Evolutionary conservation across 2,113 vertebrate genomes (phyloP).

Genomic region (Leucopternis melanops): DNA sequence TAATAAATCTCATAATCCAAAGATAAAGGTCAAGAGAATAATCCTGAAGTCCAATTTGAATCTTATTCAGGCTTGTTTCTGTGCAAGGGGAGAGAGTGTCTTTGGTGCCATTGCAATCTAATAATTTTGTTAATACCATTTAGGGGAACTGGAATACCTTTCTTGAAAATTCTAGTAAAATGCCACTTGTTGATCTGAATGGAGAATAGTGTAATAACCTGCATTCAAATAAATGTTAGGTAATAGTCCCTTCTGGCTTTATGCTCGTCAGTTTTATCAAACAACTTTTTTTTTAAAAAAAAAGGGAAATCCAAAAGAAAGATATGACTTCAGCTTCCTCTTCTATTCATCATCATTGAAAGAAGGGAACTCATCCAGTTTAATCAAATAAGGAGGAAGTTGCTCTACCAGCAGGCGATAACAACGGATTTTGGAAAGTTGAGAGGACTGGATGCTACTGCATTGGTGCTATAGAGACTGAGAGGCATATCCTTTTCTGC

Average conservation of each 20-base stretch:
- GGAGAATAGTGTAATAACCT: background rate
- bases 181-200: background rate
- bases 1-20: constrained; percentile 48
- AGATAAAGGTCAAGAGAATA: constrained; percentile 34
- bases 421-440: background rate
- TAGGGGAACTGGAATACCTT: background rate
- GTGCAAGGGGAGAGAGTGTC: background rate
- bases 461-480: background rate
- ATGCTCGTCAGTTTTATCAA: background rate
- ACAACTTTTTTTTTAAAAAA: background rate
- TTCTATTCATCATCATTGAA: background rate
- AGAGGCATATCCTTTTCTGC: background rate
- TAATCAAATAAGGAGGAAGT: background rate
- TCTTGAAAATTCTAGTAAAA: background rate
- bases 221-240: background rate
- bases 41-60: background rate
- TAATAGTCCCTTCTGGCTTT: background rate
- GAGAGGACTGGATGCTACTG: background rate
- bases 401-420: background rate
- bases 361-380: background rate
- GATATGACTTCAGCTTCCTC: constrained; percentile 3
- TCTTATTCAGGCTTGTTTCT: background rate
- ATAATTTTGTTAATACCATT: background rate
- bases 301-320: background rate
- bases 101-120: background rate